A percentile compares a stretch with the other conserved stretches of the same genome.
These are phyloP conservation scores for Lepidostoma basale DNA, from an alignment of 1,140 invertebrate genomes.

Conservation along the genomic window DNA sequence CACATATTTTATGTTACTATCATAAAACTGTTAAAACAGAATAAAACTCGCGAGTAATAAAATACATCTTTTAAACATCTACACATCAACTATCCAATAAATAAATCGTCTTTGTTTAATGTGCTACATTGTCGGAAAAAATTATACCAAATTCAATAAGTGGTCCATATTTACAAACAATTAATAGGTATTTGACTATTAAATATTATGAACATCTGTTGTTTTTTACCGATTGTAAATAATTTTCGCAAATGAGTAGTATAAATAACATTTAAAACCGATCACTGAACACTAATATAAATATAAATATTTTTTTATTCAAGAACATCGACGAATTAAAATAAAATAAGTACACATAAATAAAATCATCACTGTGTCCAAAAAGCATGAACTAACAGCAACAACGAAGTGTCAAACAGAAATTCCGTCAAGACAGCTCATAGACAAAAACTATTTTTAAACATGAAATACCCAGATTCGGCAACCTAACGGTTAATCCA, in stretches of 20 bases:
- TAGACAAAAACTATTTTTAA: constrained; percentile 31
- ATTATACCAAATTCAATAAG: constrained; percentile 7
- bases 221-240: constrained; percentile 32
- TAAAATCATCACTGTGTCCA: constrained; percentile 32
- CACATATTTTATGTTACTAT: constrained; percentile 34
- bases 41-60: constrained; percentile 18
- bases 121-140: constrained; percentile 14
- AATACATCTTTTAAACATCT: constrained; percentile 16
- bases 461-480: background rate
- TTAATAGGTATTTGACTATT: constrained; percentile 26
- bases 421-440: constrained; percentile 30
- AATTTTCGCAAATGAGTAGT: background rate
- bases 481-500: background rate
- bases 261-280: constrained; percentile 9
- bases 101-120: constrained; percentile 12
- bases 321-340: constrained; percentile 13
- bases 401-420: constrained; percentile 45
- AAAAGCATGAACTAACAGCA: constrained; percentile 36
- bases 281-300: constrained; percentile 18
- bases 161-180: constrained; percentile 34
- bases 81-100: background rate
- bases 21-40: constrained; percentile 27
- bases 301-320: constrained; percentile 11
- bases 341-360: constrained; percentile 23
- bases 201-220: constrained; percentile 34